A percentile compares a stretch with the other conserved stretches of the same genome.
These are phyloP conservation scores for Palythoa grandiflora DNA, from an alignment of 92 coral and sea anemone species.

Conservation along the genomic window DNA sequence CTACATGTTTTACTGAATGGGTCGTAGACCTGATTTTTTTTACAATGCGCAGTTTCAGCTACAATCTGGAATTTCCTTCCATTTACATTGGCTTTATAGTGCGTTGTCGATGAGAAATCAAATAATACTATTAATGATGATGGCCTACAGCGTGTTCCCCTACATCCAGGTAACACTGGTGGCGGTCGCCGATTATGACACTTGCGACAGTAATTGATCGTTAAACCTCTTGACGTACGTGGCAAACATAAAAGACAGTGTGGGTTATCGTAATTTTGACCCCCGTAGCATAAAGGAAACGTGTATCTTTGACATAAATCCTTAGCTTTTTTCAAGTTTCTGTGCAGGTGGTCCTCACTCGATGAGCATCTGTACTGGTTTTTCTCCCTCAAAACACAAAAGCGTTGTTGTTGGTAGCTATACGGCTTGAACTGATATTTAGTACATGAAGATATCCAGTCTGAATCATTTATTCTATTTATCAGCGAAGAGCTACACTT, in stretches of 20 bases:
- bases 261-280: background rate
- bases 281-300: slow-evolving; percentile 15
- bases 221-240: background rate
- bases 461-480: background rate
- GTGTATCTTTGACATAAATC: background rate
- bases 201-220: no score
- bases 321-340: background rate
- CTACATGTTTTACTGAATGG: slow-evolving; percentile 29
- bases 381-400: background rate
- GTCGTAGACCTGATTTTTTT: slow-evolving; percentile 7
- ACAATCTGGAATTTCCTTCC: background rate
- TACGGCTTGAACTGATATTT: background rate
- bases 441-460: background rate
- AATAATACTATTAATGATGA: background rate
- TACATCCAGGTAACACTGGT: no score
- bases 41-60: slow-evolving; percentile 6
- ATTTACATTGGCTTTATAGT: background rate
- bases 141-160: background rate
- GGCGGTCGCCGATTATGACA: no score
- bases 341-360: background rate
- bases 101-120: background rate
- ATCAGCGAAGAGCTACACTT: background rate
- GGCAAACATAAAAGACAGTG: slow-evolving; percentile 18
- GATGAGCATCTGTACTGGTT: background rate
- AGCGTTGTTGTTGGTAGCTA: background rate